phyloP scores from a whole-genome alignment of 2,113 vertebrate genomes.

The Corydoras sp. region DNA sequence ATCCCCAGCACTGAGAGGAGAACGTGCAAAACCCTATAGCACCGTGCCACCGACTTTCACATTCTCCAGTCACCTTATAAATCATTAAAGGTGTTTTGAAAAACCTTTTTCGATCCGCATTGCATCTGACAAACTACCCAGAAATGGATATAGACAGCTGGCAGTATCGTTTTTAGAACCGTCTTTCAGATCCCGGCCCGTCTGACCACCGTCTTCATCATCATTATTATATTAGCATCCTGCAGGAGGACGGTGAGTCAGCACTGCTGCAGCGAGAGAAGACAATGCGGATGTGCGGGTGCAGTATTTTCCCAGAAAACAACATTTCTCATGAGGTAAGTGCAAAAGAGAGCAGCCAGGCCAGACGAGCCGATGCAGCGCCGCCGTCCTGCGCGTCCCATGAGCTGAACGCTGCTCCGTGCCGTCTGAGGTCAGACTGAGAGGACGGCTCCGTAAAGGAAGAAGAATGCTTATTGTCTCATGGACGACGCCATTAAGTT shows the following conservation, averaged over 20 bases:
- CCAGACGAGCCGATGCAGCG: background rate
- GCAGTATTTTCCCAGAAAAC: slow-evolving; percentile 11
- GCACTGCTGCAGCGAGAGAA: slow-evolving; percentile 21
- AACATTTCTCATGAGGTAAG: slow-evolving; percentile 15
- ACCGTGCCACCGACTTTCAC: no score
- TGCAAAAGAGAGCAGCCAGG: slow-evolving; percentile 5
- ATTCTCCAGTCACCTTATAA: no score
- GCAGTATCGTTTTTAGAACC: background rate
- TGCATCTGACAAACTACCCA: background rate
- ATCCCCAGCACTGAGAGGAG: no score
- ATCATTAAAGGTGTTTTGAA: background rate
- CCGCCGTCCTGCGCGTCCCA: slow-evolving; percentile 1
- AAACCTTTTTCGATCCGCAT: background rate
- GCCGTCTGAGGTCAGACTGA: slow-evolving; percentile 13
- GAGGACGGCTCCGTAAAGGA: background rate
- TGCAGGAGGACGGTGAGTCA: slow-evolving; percentile 22
- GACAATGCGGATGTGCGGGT: slow-evolving; percentile 3
- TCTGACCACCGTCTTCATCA: slow-evolving; percentile 2
- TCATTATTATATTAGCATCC: slow-evolving; percentile 25
- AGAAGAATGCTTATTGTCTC: slow-evolving; percentile 8
- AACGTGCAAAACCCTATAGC: no score
- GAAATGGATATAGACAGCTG: background rate
- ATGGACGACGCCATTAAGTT: slow-evolving; percentile 6
- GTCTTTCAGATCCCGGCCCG: slow-evolving; percentile 8
- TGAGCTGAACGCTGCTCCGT: slow-evolving; percentile 5